phyloP scores from a whole-genome alignment of 2,888 invertebrate species.

The Gari tellinella region DNA sequence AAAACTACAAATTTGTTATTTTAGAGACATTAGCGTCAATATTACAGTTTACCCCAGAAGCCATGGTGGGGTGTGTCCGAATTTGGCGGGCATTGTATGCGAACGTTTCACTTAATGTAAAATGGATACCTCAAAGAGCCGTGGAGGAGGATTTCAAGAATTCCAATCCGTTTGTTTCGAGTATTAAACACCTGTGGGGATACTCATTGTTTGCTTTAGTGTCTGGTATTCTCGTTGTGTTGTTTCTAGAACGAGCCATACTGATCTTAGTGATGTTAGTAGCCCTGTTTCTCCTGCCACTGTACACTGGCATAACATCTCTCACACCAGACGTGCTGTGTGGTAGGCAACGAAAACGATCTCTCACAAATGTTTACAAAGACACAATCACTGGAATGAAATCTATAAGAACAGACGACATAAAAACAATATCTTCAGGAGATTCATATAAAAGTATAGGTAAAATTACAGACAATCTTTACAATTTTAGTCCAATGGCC shows the following conservation, averaged over 20 bases:
- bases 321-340: slow-evolving; percentile 58
- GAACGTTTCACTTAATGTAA: slow-evolving; percentile 71
- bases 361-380: slow-evolving; percentile 13
- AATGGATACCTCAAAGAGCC: slow-evolving; percentile 78
- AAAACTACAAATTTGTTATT: slow-evolving; percentile 74
- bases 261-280: slow-evolving; percentile 70
- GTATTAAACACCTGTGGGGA: slow-evolving; percentile 77
- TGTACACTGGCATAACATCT: slow-evolving; percentile 78
- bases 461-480: neutral
- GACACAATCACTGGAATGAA: slow-evolving; percentile 3
- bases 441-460: slow-evolving; percentile 19
- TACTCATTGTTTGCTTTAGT: slow-evolving; percentile 71
- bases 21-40: slow-evolving; percentile 76
- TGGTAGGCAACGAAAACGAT: slow-evolving; percentile 22
- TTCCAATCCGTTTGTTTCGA: slow-evolving; percentile 77
- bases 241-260: slow-evolving; percentile 66
- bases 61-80: slow-evolving; percentile 76
- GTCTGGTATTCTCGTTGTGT: slow-evolving; percentile 61
- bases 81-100: slow-evolving; percentile 74
- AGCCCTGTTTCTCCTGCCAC: slow-evolving; percentile 70
- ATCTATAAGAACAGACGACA: slow-evolving; percentile 3
- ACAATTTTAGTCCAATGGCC: neutral
- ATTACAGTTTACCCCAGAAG: slow-evolving; percentile 79
- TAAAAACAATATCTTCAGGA: slow-evolving; percentile 19
- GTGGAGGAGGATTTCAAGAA: slow-evolving; percentile 78